Evolutionary conservation across 2,888 invertebrate species (phyloP).

Genomic region (Caenorhabditis sinica): DNA sequence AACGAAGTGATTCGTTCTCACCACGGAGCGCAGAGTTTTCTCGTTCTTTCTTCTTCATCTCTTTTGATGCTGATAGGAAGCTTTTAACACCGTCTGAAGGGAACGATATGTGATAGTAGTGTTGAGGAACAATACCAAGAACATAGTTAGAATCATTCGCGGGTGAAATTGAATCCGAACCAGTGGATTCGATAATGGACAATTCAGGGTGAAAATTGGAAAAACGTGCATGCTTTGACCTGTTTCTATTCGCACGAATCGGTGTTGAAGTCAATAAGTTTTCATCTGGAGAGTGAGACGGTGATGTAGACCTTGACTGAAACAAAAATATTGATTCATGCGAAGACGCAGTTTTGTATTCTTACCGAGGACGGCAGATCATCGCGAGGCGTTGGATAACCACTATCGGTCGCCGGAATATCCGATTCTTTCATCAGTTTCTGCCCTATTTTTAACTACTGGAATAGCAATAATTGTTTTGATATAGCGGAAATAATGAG

Average conservation of each 20-base stretch:
- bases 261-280: constrained; percentile 54
- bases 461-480: no score
- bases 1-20: constrained; percentile 30
- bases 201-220: constrained; percentile 16
- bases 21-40: constrained; percentile 17
- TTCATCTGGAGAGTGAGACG: constrained; percentile 22
- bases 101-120: constrained; percentile 18
- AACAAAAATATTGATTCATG: no score
- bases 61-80: constrained; percentile 36
- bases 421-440: constrained; percentile 28
- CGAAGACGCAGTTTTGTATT: no score
- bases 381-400: constrained; percentile 62
- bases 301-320: constrained; percentile 46
- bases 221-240: constrained; percentile 13
- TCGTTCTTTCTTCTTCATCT: constrained; percentile 19
- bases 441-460: not conserved
- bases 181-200: constrained; percentile 32
- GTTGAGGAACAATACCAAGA: constrained; percentile 18
- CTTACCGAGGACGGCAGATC: constrained; percentile 42
- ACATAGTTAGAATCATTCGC: constrained; percentile 2
- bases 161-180: not conserved
- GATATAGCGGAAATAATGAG: no score
- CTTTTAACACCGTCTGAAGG: constrained; percentile 42
- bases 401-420: constrained; percentile 54
- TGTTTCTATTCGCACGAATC: constrained; percentile 6